phyloP scores from a whole-genome alignment of 1,140 invertebrate species.

The Dendroctonus ponderosae region DNA sequence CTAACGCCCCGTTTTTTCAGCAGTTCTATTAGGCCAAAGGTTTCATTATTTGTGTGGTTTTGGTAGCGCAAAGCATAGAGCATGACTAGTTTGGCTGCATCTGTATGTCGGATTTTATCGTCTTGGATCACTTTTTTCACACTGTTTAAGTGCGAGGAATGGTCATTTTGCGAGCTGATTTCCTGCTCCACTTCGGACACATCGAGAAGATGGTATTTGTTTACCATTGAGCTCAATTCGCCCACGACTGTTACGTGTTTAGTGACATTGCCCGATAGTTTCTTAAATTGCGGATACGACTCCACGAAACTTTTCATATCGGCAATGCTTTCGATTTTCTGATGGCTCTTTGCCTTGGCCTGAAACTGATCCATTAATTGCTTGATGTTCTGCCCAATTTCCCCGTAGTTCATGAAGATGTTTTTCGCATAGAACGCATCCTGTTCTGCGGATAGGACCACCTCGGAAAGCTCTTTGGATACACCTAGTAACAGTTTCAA shows the following conservation, averaged over 20 bases:
- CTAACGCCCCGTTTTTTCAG: constrained; percentile 68
- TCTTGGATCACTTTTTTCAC: constrained; percentile 47
- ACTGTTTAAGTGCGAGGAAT: constrained; percentile 67
- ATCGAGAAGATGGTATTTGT: constrained; percentile 76
- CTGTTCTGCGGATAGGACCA: constrained; percentile 91
- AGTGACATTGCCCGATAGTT: constrained; percentile 96
- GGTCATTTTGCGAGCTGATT: constrained; percentile 89
- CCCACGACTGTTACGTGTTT: constrained; percentile 97
- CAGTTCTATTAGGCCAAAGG: constrained; percentile 68
- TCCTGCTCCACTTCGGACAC: constrained; percentile 97
- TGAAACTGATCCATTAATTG: constrained; percentile 97
- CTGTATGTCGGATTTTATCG: constrained; percentile 67
- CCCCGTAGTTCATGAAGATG: constrained; percentile 95
- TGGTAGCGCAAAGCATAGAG: constrained; percentile 93
- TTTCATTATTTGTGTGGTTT: constrained; percentile 82
- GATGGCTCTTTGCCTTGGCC: constrained; percentile 89
- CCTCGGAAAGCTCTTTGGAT: constrained; percentile 87
- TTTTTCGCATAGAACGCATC: constrained; percentile 98
- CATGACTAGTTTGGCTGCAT: constrained; percentile 86
- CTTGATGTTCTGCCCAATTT: constrained; percentile 97
- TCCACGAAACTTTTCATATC: constrained; percentile 99
- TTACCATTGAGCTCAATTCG: constrained; percentile 86
- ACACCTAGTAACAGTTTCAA: constrained; percentile 64
- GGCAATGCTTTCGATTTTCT: constrained; percentile 96
- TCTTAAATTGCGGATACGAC: constrained; percentile 97